Conservation (phyloP, 2,113 vertebrate species). For the Actenoides hombroni region DNA sequence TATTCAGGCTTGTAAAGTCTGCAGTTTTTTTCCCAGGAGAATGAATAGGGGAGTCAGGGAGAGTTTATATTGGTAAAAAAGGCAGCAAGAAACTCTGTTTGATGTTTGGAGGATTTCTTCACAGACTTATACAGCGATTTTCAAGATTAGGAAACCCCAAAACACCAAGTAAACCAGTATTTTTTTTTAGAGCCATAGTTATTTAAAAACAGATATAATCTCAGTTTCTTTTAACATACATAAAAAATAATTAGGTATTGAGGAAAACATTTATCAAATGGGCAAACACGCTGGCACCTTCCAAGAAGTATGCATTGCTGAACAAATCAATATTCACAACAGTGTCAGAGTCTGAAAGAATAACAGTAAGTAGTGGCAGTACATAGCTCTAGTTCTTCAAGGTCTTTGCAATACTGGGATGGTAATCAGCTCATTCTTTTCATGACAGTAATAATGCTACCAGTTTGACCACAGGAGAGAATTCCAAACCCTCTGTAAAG, state of each 20-base stretch:
- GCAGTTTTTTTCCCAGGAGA: not conserved
- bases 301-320: slow-evolving; percentile 7
- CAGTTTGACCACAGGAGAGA: not conserved
- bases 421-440: not conserved
- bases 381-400: not conserved
- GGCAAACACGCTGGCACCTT: slow-evolving; percentile 11
- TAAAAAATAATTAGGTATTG: not conserved
- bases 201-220: not conserved
- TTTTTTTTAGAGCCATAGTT: not conserved
- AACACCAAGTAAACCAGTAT: not conserved
- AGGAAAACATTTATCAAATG: slow-evolving; percentile 5
- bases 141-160: not conserved
- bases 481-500: not conserved
- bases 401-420: not conserved
- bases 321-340: slow-evolving; percentile 57
- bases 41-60: not conserved
- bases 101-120: not conserved
- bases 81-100: not conserved
- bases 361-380: not conserved
- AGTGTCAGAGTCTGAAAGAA: slow-evolving; percentile 46
- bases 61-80: not conserved
- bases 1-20: not conserved
- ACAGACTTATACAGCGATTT: not conserved
- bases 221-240: not conserved
- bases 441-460: not conserved